Evolutionary conservation across 2,888 invertebrate genomes (phyloP).

Genomic region (Apotomis turbidana): DNA sequence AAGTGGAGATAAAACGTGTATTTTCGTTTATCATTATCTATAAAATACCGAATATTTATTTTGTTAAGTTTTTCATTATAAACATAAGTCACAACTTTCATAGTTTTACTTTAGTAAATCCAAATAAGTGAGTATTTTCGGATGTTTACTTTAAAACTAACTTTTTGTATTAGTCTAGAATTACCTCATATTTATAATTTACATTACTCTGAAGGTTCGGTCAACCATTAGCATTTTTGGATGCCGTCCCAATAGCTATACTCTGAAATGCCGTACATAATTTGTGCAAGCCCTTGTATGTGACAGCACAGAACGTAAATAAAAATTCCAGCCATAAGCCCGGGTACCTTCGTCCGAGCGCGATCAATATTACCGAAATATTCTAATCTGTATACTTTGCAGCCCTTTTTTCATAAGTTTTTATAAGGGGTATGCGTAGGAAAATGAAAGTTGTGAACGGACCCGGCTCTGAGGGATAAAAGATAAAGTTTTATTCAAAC

Average conservation of each 20-base stretch:
- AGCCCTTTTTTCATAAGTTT: constrained; percentile 44
- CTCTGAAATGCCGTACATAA: constrained; percentile 6
- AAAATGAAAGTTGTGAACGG: constrained; percentile 46
- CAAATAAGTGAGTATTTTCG: too few species aligned
- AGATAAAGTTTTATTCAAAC: constrained; percentile 51
- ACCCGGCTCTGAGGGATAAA: constrained; percentile 42
- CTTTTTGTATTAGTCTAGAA: too few species aligned
- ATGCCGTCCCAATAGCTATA: constrained; percentile 7
- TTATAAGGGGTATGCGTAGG: constrained; percentile 43
- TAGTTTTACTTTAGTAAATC: too few species aligned
- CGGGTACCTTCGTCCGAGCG: constrained; percentile 23
- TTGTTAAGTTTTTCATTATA: too few species aligned
- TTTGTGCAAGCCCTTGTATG: constrained; percentile 7
- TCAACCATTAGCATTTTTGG: not conserved
- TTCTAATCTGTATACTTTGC: constrained; percentile 42
- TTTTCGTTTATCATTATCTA: too few species aligned
- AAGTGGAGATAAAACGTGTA: too few species aligned
- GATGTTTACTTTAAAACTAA: too few species aligned
- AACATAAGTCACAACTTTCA: too few species aligned
- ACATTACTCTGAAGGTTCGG: too few species aligned
- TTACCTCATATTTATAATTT: too few species aligned
- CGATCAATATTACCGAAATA: constrained; percentile 45
- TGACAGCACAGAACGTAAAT: constrained; percentile 25
- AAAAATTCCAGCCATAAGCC: constrained; percentile 31
- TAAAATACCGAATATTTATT: not conserved